Evolutionary conservation across 2,888 invertebrate species (phyloP), one percentile per base, ranked within the genome.

Genomic region (Rotaria sp.): DNA sequence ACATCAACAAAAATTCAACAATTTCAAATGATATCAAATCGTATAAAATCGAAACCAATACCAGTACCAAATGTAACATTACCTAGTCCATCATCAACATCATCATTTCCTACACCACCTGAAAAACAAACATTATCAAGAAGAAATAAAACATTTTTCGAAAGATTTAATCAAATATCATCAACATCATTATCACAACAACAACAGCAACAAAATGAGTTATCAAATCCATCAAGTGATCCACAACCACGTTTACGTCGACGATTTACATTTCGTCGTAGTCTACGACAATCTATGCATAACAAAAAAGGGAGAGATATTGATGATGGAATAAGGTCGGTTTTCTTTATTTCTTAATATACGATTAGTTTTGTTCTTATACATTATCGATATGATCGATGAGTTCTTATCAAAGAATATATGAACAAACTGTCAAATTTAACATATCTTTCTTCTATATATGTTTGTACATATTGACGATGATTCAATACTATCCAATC

Each of bases 211-310:
- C 59, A 30, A 59, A 59, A 2, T 67, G 35, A 67, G 3, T 50
- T 18, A 18, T 50, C 50, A 50, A 50, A 50, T 67, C 10, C 45
- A 45, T 45, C 45, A 8, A 80, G n/a, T 15, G 80, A 45, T 26
- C 26, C 80, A n/a, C 41, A 45, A 45, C 26, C 45, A n/a, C 41
- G 45, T 45, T 18, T 80, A 1, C 41, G 41, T 26, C 26, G 80
- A 80, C 80, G 80, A n/a, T 80, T 80, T 45, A 80, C 80, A 80
- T 80, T 80, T 80, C 80, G 80, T 45, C 80, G 80, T 45, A 80
- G 80, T 80, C 15, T 80, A 67, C 30, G 67, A 35, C 67, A 67
- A 30, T 18, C 67, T 4, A 5, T 21, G 8, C 67, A 35, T 2
- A 35, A 38, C n/a, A n/a, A n/a, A 4, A 35, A 38, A 67, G 35